Percentiles rank a stretch among this genome's conserved stretches.
These are phyloP conservation scores for Pelochelys cantorii DNA, from an alignment of 2,797 vertebrate species.

Conservation along the genomic window DNA sequence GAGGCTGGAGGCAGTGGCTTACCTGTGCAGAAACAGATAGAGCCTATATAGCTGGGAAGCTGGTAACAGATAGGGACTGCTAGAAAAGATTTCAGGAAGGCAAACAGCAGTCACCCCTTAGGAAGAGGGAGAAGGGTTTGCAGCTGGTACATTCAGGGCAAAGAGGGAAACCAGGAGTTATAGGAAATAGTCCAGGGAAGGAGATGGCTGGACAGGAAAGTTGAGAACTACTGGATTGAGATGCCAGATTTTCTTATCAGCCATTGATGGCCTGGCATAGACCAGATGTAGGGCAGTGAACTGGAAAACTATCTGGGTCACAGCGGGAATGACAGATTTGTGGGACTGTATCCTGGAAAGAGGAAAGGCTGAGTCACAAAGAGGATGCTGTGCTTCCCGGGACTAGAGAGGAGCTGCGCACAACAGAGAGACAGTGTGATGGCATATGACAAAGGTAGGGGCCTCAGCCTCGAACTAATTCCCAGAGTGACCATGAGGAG, in stretches of 20 bases:
- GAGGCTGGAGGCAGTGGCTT: background rate
- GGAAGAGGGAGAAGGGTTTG: background rate
- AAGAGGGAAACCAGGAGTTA: background rate
- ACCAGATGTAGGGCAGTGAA: background rate
- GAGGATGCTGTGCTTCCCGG: background rate
- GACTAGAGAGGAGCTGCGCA: background rate
- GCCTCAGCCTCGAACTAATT: background rate
- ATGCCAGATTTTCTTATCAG: background rate
- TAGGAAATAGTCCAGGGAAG: background rate
- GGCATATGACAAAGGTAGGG: background rate
- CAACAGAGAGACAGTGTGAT: background rate
- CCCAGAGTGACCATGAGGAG: background rate
- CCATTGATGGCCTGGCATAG: background rate
- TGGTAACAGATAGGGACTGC: background rate
- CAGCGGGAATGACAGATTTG: background rate
- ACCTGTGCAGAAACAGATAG: background rate
- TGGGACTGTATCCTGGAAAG: background rate
- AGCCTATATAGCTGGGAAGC: background rate
- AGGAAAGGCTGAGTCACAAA: background rate
- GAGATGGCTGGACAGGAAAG: background rate
- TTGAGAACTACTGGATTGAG: background rate
- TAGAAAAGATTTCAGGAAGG: background rate
- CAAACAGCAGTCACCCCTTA: background rate
- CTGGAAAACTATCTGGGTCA: background rate
- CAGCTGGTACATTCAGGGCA: background rate